Evolutionary conservation across 2,113 vertebrate genomes (phyloP).

Genomic region (Lycaon pictus): DNA sequence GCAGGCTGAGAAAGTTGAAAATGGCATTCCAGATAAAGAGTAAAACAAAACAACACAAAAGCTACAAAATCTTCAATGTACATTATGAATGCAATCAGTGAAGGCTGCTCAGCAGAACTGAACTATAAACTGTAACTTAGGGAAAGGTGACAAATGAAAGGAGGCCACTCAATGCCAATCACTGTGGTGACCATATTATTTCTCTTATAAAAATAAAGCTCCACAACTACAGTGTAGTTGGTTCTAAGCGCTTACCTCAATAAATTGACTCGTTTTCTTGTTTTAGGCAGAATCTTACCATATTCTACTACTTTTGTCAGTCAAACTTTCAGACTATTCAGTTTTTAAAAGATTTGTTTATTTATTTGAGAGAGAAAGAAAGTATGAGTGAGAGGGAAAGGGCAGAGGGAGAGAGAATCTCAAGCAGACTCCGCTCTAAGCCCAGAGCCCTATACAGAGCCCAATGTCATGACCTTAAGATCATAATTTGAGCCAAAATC

Average conservation of each 20-base stretch:
- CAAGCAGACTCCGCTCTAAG: background rate
- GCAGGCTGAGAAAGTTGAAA: background rate
- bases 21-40: background rate
- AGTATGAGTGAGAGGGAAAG: background rate
- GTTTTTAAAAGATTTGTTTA: background rate
- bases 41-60: background rate
- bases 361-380: background rate
- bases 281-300: background rate
- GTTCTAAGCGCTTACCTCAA: background rate
- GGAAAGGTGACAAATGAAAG: background rate
- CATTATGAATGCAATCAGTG: background rate
- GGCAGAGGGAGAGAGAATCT: background rate
- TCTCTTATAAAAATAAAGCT: background rate
- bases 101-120: background rate
- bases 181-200: background rate
- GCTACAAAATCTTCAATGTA: background rate
- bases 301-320: background rate
- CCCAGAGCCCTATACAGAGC: background rate
- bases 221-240: rapidly evolving
- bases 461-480: background rate
- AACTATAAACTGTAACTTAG: background rate
- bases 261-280: background rate
- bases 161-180: too few species aligned
- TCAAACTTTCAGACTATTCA: background rate
- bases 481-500: background rate